These are phyloP conservation scores for Anisognathus igniventris DNA, from an alignment of 2,797 vertebrate genomes.

Conservation along the genomic window DNA sequence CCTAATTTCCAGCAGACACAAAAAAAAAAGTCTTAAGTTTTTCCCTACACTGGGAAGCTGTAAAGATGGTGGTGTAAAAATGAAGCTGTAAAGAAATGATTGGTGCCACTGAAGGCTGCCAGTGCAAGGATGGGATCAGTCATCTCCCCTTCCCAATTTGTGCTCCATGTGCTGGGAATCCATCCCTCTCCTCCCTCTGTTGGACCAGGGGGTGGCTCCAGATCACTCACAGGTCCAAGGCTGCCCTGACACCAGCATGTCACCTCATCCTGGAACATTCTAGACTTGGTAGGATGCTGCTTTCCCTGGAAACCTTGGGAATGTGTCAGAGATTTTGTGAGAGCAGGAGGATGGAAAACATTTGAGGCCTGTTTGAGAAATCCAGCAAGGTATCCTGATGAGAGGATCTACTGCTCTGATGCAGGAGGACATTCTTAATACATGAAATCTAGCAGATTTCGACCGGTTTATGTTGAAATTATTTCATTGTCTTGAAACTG, in stretches of 20 bases:
- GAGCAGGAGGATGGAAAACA: not conserved
- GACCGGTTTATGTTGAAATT: not conserved
- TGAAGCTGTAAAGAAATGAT: not conserved
- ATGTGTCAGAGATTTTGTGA: not conserved
- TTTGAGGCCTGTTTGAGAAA: not conserved
- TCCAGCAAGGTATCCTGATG: not conserved
- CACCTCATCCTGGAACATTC: not conserved
- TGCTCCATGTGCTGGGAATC: rapidly evolving
- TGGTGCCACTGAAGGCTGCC: not conserved
- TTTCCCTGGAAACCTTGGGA: not conserved
- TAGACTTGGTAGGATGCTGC: too few species aligned
- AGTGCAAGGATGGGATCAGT: not conserved
- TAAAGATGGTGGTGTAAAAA: not conserved
- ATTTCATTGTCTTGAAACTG: not conserved
- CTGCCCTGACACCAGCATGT: not conserved
- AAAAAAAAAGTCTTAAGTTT: rapidly evolving
- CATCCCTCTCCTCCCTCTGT: rapidly evolving
- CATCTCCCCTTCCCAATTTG: not conserved
- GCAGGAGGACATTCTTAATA: not conserved
- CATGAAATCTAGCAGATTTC: not conserved
- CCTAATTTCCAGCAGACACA: not conserved
- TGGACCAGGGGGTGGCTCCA: rapidly evolving
- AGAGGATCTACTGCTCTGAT: not conserved
- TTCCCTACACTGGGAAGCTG: not conserved
- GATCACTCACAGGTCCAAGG: not conserved